A percentile compares a stretch with the other conserved stretches of the same genome.
Evolutionary conservation across 1,140 invertebrate species (phyloP).

Genomic region (Ceratina calcarata): DNA sequence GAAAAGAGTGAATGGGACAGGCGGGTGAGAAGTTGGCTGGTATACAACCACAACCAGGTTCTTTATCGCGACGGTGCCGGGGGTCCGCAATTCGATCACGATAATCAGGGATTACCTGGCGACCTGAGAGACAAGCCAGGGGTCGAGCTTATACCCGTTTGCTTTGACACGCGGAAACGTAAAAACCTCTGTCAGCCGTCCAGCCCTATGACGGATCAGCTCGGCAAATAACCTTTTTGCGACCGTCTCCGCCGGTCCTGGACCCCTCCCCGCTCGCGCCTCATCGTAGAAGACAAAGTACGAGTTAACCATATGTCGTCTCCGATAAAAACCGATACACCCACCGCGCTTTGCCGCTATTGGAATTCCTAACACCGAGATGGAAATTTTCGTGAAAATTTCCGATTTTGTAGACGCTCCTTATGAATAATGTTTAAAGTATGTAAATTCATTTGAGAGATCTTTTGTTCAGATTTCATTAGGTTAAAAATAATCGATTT

Average conservation of each 20-base stretch:
- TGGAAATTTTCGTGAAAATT: background rate
- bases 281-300: conserved; percentile 25
- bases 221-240: conserved; percentile 66
- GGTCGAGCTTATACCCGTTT: conserved; percentile 48
- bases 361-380: conserved; percentile 44
- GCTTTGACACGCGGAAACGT: conserved; percentile 55
- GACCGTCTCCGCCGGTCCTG: conserved; percentile 29
- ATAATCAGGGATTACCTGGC: conserved; percentile 64
- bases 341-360: background rate
- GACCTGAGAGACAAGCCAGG: conserved; percentile 8
- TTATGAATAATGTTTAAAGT: too few species aligned
- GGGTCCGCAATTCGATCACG: conserved; percentile 61
- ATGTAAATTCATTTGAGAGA: too few species aligned
- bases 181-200: conserved; percentile 63
- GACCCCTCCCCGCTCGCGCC: background rate
- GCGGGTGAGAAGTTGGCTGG: conserved; percentile 6
- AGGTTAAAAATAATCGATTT: too few species aligned
- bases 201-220: conserved; percentile 64
- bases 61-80: conserved; percentile 37
- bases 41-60: conserved; percentile 12
- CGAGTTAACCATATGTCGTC: conserved; percentile 52
- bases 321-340: conserved; percentile 60
- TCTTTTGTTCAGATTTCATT: too few species aligned
- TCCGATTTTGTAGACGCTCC: too few species aligned
- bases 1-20: conserved; percentile 35